Percentiles rank a stretch among this genome's conserved stretches.
These are phyloP conservation scores for Procambarus clarkii DNA, from an alignment of 1,140 invertebrate species.

Conservation along the genomic window DNA sequence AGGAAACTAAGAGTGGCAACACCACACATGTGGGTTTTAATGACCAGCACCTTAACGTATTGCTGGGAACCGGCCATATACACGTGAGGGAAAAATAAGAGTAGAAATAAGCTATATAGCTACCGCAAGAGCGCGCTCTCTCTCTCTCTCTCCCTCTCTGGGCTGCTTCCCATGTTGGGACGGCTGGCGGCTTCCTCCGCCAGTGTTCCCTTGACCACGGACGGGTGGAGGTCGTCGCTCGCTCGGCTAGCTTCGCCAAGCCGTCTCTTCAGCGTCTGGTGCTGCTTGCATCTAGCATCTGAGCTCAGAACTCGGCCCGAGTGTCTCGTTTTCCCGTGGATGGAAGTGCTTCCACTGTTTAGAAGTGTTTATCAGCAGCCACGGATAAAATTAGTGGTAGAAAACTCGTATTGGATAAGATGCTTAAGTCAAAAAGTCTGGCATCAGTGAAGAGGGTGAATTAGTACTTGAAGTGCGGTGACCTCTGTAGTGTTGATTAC, in stretches of 20 bases:
- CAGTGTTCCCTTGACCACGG: conserved; percentile 39
- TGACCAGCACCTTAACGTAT: too few relatives aligned
- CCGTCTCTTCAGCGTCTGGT: conserved; percentile 4
- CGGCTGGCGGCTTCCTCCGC: conserved; percentile 19
- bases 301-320: too few relatives aligned
- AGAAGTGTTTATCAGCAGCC: neutral
- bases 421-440: neutral
- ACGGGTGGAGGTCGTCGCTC: conserved; percentile 29
- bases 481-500: conserved; percentile 6
- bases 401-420: neutral
- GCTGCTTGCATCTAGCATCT: conserved; percentile 4
- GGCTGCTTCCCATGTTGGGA: conserved; percentile 44
- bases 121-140: neutral
- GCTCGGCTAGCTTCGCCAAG: neutral
- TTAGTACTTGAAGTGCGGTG: conserved; percentile 23
- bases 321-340: conserved; percentile 10
- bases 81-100: neutral
- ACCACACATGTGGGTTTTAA: too few relatives aligned
- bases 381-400: conserved; percentile 6
- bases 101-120: conserved; percentile 32
- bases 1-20: too few relatives aligned
- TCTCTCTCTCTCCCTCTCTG: neutral
- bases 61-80: neutral
- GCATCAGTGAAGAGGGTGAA: neutral
- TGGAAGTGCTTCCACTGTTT: neutral